phyloP scores from a whole-genome alignment of 2,888 invertebrate species.

The Ennomos fuscantarius region DNA sequence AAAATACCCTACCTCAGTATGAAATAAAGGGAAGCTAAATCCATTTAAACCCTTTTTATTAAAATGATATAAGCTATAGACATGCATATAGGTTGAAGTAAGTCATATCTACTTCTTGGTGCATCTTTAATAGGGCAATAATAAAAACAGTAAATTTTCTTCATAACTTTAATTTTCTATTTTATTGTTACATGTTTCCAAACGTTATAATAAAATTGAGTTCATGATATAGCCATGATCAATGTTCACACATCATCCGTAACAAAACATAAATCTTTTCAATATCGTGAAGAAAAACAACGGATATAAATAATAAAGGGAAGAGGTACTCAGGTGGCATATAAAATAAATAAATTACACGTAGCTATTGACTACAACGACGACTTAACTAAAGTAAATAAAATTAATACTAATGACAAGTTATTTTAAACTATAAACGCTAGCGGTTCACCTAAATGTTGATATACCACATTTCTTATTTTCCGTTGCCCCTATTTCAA shows the following conservation, averaged over 20 bases:
- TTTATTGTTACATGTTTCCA: constrained; percentile 42
- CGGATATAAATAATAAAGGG: constrained; percentile 59
- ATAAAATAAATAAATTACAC: constrained; percentile 74
- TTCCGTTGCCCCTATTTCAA: constrained; percentile 82
- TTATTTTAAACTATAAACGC: constrained; percentile 78
- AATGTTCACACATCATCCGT: constrained; percentile 31
- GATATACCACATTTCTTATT: constrained; percentile 70
- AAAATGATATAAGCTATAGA: no score
- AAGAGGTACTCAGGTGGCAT: constrained; percentile 83
- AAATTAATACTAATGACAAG: constrained; percentile 85
- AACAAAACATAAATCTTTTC: constrained; percentile 56
- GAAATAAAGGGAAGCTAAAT: no score
- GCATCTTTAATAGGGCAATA: constrained; percentile 20
- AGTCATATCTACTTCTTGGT: no score
- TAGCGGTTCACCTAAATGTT: constrained; percentile 80
- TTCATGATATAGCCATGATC: constrained; percentile 29
- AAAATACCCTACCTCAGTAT: no score
- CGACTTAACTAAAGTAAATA: constrained; percentile 80
- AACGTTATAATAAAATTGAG: constrained; percentile 31
- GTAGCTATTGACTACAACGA: constrained; percentile 71
- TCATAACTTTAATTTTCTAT: constrained; percentile 56
- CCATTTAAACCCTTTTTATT: no score
- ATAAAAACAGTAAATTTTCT: constrained; percentile 43
- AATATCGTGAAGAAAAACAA: constrained; percentile 47
- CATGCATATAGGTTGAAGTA: no score